Conservation (phyloP, 2,113 vertebrate genomes). For the Numenius arquata region DNA sequence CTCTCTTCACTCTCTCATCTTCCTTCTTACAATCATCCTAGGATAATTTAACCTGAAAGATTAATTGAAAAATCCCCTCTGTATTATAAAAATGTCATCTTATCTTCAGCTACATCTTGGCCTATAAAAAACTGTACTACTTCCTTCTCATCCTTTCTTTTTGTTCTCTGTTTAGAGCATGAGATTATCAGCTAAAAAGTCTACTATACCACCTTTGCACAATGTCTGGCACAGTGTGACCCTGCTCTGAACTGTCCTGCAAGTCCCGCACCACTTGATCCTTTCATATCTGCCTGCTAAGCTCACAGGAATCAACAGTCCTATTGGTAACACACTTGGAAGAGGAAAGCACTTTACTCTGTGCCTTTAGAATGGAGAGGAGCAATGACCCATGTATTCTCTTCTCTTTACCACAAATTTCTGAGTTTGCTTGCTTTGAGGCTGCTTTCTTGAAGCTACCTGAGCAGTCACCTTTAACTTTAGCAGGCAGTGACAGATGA, state of each 20-base stretch:
- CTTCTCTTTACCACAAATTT: neutral
- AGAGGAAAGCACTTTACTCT: neutral
- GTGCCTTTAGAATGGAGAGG: neutral
- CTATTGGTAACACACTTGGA: neutral
- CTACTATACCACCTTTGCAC: neutral
- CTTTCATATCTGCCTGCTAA: neutral
- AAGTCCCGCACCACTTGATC: neutral
- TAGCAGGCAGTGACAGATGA: neutral
- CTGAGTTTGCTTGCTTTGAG: neutral
- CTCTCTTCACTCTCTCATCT: neutral
- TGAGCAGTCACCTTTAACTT: neutral
- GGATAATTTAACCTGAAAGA: neutral
- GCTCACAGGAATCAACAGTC: neutral
- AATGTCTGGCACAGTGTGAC: neutral
- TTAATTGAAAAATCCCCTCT: neutral
- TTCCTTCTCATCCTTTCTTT: neutral
- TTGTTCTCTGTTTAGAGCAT: neutral
- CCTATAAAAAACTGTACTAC: neutral
- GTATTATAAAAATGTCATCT: neutral
- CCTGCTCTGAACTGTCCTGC: neutral
- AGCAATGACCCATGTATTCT: neutral
- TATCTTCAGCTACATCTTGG: neutral
- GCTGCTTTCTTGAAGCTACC: neutral
- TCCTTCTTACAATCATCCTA: neutral
- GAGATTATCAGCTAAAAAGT: neutral